Base-by-base conservation (phyloP, 1,140 invertebrate genomes). In the Sitobion miscanthi region DNA sequence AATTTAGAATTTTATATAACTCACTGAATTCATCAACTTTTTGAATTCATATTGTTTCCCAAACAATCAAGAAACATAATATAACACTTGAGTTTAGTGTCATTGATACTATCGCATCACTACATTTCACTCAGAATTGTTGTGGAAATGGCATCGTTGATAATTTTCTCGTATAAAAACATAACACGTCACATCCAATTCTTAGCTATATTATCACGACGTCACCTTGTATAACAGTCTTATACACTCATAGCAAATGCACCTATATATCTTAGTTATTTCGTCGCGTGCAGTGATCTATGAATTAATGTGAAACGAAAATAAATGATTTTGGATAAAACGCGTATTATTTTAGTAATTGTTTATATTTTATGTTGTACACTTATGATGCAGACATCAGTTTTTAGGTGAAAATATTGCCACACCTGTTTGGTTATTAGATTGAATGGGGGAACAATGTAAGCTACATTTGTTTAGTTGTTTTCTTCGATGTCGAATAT, bases 111-210 rank as follows among this genome's bases (percentile, higher is more conserved):
- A 30, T 69, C 62, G 62, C 14, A 30, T 62, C 30, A 69, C n/a
- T 14, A 69, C 11, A 14, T n/a, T 69, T 30, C 11, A 30, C 30
- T 14, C 30, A n/a, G 11, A 69, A 14, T n/a, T 69, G 30, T 69
- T 69, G 30, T 69, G 30, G 62, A 8, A 5, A 69, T 5, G 0
- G 57, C 0, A 14, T 30, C 9, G 62, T 69, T 69, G 62, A 77
- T 77, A n/a, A 77, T 77, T 77, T n/a, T 77, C n/a, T 77, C n/a
- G 14, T n/a, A 77, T 77, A n/a, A n/a, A 69, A 77, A n/a, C 62
- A 77, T 77, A 17, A n/a, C 62, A 77, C 14, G 30, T 77, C 62
- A 77, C n/a, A n/a, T 77, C 62, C 62, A 6, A 77, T 77, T n/a
- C 62, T 2, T 77, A n/a, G 62, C n/a, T 17, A 77, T 35, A n/a